These are phyloP conservation scores for Hartigia nigra DNA, from an alignment of 2,888 invertebrate species.

Conservation along the genomic window DNA sequence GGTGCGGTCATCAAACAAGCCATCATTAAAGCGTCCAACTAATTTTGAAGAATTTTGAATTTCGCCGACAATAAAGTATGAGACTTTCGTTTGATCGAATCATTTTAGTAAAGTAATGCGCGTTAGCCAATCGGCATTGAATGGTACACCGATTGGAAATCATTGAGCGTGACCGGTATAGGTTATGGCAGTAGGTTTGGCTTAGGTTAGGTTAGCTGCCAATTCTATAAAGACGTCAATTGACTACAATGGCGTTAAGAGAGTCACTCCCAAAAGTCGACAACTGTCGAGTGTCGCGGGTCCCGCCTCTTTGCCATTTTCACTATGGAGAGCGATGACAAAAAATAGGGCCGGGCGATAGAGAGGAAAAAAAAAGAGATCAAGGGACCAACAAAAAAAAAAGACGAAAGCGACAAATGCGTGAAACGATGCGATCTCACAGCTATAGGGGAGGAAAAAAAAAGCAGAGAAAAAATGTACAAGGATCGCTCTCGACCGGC, in stretches of 20 bases:
- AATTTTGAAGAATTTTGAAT: background rate
- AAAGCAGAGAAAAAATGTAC: background rate
- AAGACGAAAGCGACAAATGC: constrained; percentile 19
- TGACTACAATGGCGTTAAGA: background rate
- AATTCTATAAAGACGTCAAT: constrained; percentile 3
- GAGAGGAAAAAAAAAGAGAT: background rate
- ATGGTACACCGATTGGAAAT: background rate
- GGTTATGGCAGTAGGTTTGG: background rate
- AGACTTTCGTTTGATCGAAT: background rate
- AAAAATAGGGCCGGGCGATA: background rate
- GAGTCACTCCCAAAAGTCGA: constrained; percentile 5
- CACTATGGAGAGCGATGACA: background rate
- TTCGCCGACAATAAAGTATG: background rate
- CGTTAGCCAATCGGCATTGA: background rate
- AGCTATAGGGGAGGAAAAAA: constrained; percentile 10
- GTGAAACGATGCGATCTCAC: constrained; percentile 16
- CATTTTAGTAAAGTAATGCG: background rate
- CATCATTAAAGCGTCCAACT: background rate
- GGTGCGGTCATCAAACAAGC: background rate
- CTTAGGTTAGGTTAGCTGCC: background rate
- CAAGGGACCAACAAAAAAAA: constrained; percentile 17
- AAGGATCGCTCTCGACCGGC: background rate
- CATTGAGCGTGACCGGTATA: background rate
- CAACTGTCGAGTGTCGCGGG: background rate
- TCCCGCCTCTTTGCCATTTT: background rate